Conservation (phyloP, 2,113 vertebrate species). For the Siniperca knerii region DNA sequence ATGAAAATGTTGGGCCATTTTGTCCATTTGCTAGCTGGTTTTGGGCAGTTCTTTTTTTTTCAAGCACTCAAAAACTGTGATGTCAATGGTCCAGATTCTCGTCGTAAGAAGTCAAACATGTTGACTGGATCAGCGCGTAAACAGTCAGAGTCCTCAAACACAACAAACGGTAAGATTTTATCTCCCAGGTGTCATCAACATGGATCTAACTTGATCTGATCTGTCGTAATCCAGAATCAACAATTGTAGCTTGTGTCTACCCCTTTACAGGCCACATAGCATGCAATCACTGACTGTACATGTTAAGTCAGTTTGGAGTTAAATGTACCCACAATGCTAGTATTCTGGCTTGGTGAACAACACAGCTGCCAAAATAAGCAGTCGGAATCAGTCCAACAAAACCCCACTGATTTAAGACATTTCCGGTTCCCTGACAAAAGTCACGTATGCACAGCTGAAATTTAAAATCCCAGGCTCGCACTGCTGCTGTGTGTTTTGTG, state of each 20-base stretch:
- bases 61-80: not conserved
- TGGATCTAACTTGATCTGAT: not conserved
- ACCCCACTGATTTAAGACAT: not conserved
- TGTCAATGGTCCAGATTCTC: not conserved
- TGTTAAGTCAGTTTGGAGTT: constrained; percentile 5
- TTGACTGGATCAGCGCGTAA: not conserved
- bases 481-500: not conserved
- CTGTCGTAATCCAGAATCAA: not conserved
- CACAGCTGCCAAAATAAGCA: constrained; percentile 25
- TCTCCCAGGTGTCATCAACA: not conserved
- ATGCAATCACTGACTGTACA: not conserved
- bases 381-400: not conserved
- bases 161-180: not conserved
- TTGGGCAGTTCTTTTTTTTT: not conserved
- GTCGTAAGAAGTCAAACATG: not conserved
- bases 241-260: not conserved
- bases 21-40: not conserved
- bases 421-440: constrained; percentile 1
- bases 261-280: not conserved
- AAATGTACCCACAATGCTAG: constrained; percentile 3
- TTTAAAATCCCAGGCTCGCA: not conserved
- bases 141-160: not conserved
- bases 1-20: not conserved
- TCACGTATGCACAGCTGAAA: constrained; percentile 11
- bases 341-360: constrained; percentile 1